These are phyloP conservation scores for Sternotherus odoratus DNA, from an alignment of 2,797 vertebrate species.

Conservation along the genomic window DNA sequence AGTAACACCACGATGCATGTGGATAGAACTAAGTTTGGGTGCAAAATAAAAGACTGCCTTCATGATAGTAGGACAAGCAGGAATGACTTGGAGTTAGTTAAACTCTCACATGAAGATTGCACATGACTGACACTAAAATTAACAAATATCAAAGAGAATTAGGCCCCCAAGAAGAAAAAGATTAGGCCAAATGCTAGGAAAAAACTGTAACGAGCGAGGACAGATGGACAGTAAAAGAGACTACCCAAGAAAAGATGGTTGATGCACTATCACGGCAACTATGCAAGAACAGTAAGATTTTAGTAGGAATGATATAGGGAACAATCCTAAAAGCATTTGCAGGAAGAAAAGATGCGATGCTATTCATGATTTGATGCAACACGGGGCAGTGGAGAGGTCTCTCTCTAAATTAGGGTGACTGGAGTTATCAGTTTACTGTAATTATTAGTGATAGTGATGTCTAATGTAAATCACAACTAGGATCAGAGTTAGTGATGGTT, in stretches of 20 bases:
- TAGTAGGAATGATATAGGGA: not conserved
- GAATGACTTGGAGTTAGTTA: not conserved
- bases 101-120: not conserved
- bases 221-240: not conserved
- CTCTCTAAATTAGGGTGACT: not conserved
- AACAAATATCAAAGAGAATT: not conserved
- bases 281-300: slow-evolving; percentile 7
- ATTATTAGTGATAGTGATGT: not conserved
- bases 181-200: not conserved
- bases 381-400: not conserved
- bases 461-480: not conserved
- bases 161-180: not conserved
- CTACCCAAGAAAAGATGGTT: not conserved
- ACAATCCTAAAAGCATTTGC: not conserved
- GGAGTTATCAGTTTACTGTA: not conserved
- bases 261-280: not conserved
- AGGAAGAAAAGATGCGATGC: not conserved
- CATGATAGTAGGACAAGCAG: not conserved
- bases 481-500: too few species aligned
- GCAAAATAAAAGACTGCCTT: not conserved
- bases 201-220: not conserved
- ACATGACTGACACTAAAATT: not conserved
- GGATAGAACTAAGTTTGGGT: not conserved
- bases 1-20: not conserved
- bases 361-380: not conserved